Base-by-base conservation (phyloP, 2,888 invertebrate genomes). In the Iphiclides podalirius region DNA sequence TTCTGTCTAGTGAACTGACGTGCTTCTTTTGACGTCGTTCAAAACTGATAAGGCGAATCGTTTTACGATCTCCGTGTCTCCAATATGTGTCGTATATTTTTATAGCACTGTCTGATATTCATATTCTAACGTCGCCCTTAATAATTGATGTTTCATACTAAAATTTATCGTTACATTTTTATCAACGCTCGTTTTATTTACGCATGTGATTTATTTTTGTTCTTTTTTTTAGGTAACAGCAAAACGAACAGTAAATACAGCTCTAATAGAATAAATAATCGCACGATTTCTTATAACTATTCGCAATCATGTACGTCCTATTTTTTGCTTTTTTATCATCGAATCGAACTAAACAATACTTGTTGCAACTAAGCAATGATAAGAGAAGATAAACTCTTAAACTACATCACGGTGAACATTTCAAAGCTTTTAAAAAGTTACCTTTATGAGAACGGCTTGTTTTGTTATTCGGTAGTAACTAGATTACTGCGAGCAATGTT, bases 281-380 rank as follows among this genome's bases (percentile, higher is more conserved):
- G 72, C 67, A 67, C 72, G 59, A 67, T 73, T 62, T 11, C 8
- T 11, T 70, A 75, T 63, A 76, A 67, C 65, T 72, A 72, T 67
- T 77, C 79, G 57, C 75, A 70, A 64, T 86, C 86, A 83, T 84
- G 86, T 87, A 87, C 66, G 86, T 87, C 70, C 54, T 40, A 33
- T 34, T 48, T 35, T 48, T 36, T 44, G 26, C 34, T 35, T 34
- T 33, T 14, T 31, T 54, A 47, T 17, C 6, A 33, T 45, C 4
- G 7, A 2, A 15, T 12, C n/a, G n/a, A n/a, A 13, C 42, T 43
- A 23, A 49, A 43, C 44, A 34, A 49, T 49, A 38, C 28, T 31
- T 20, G 40, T 42, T n/a, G n/a, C n/a, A n/a, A n/a, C n/a, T n/a
- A n/a, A n/a, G n/a, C n/a, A 26, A 8, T 26, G 8, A 26, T 11